Evolutionary conservation across 2,888 invertebrate species (phyloP).

Genomic region (Trachelus tabidus): DNA sequence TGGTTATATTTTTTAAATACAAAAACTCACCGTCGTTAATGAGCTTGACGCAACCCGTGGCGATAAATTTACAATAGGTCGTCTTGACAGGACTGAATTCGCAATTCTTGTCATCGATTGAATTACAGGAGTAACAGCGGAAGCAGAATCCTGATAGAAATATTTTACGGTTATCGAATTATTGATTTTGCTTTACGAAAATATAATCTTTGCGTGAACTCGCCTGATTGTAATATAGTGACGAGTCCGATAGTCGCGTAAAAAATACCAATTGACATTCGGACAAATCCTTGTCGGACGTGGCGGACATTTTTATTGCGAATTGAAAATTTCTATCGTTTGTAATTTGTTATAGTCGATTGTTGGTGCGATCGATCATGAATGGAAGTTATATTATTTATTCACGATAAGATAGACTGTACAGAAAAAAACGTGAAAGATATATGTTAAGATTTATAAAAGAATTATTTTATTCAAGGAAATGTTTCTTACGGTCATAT

Average conservation of each 20-base stretch:
- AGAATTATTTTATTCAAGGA: conserved; percentile 30
- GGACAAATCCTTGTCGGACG: not conserved
- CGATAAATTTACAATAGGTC: conserved; percentile 10
- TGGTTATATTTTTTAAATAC: not conserved
- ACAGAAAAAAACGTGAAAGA: not conserved
- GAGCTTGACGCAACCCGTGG: conserved; percentile 16
- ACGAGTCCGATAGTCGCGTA: conserved; percentile 14
- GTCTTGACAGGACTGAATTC: conserved; percentile 2
- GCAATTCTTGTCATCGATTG: conserved; percentile 8
- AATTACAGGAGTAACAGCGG: conserved; percentile 19
- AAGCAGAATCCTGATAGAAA: conserved; percentile 13
- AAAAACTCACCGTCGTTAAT: conserved; percentile 10
- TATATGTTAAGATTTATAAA: conserved; percentile 35
- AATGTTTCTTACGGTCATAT: conserved; percentile 7
- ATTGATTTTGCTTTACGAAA: conserved; percentile 1
- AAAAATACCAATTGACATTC: conserved; percentile 17
- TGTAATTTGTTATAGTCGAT: not conserved
- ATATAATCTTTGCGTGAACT: not conserved
- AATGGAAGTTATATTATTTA: not conserved
- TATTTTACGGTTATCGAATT: not conserved
- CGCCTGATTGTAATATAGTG: conserved; percentile 14
- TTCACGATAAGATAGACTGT: not conserved
- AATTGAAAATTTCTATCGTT: not conserved
- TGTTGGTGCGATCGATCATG: not conserved
- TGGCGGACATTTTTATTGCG: not conserved